phyloP scores from a whole-genome alignment of 2,888 invertebrate genomes.

The Leptarthrus brevirostris region DNA sequence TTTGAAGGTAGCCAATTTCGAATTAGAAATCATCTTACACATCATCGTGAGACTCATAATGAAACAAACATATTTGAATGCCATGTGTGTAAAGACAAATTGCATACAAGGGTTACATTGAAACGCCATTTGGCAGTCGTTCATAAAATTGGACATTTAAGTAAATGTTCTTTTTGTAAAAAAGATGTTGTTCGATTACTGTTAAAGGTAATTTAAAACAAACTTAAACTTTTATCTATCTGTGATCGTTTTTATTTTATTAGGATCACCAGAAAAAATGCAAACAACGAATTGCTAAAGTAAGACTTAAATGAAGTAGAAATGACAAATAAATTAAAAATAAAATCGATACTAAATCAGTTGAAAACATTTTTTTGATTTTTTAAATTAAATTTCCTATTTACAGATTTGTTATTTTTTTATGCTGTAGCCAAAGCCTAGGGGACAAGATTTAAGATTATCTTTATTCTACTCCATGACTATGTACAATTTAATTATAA shows the following conservation, averaged over 20 bases:
- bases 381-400: too few relatives aligned
- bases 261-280: conserved; percentile 10
- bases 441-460: too few relatives aligned
- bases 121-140: conserved; percentile 13
- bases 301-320: too few relatives aligned
- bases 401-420: too few relatives aligned
- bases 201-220: conserved; percentile 20
- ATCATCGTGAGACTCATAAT: conserved; percentile 21
- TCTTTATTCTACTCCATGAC: too few relatives aligned
- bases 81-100: neutral
- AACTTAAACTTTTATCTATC: neutral
- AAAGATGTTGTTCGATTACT: conserved; percentile 15
- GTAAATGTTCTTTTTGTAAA: conserved; percentile 5
- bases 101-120: conserved; percentile 24
- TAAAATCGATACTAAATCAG: too few relatives aligned
- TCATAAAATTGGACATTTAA: conserved; percentile 17
- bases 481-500: too few relatives aligned
- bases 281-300: too few relatives aligned
- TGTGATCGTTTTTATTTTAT: neutral
- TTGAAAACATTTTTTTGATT: too few relatives aligned
- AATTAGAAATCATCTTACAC: conserved; percentile 22
- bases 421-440: too few relatives aligned
- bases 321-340: too few relatives aligned
- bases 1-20: conserved; percentile 17
- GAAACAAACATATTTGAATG: conserved; percentile 22